These are phyloP conservation scores for Lacerta agilis DNA, from an alignment of 2,797 vertebrate genomes.

Conservation along the genomic window DNA sequence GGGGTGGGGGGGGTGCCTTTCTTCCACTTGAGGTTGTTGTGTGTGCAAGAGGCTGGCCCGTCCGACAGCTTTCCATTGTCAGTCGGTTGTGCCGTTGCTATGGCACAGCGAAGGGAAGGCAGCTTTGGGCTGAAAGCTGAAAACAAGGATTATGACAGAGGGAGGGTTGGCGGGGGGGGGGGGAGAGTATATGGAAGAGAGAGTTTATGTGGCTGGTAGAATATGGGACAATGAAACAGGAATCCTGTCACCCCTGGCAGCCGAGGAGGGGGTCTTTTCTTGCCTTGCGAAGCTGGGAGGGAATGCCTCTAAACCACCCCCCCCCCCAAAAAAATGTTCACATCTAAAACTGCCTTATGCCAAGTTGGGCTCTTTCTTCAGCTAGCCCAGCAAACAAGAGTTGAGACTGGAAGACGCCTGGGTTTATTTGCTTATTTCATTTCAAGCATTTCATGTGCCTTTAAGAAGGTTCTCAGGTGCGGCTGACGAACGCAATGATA, in stretches of 20 bases:
- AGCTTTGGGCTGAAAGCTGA: neutral
- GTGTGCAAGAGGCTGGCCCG: neutral
- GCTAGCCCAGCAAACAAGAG: neutral
- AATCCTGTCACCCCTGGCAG: neutral
- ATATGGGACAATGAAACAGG: neutral
- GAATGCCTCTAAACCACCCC: neutral
- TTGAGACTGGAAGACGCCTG: neutral
- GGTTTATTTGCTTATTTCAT: neutral
- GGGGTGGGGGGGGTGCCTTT: neutral
- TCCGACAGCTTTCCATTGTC: constrained; percentile 13
- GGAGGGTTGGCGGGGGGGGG: neutral
- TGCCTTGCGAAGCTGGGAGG: neutral
- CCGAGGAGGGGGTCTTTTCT: neutral
- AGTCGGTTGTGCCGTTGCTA: constrained; percentile 9
- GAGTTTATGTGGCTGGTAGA: neutral
- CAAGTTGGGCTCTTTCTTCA: neutral
- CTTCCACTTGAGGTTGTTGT: neutral
- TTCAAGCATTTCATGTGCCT: neutral
- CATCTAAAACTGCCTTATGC: neutral
- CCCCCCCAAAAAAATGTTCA: neutral
- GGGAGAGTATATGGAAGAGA: neutral
- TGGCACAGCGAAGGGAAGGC: neutral
- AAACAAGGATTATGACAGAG: neutral
- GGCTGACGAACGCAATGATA: neutral
- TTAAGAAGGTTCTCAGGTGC: neutral